Evolutionary conservation across 2,113 vertebrate species (phyloP), one percentile per base, ranked within the genome.

Genomic region (Bothrops jararaca): DNA sequence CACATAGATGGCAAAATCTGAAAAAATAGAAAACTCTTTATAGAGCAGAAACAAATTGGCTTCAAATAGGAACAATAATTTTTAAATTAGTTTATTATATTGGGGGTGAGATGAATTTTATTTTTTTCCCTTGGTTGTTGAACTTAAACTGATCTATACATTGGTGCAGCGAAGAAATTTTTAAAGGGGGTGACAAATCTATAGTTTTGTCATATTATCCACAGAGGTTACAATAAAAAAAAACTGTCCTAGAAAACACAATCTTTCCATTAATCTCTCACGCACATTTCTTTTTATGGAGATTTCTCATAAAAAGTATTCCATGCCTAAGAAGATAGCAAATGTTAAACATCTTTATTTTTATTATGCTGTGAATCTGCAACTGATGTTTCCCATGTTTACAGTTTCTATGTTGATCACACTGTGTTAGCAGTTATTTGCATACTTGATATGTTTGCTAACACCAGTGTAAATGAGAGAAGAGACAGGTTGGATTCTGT

Each of bases 291-390:
- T 29, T 89, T 91, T 91, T 80, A 88, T 90, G 86, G 69, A 69
- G 90, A 7, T 54, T 91, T 95, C 89, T 80, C 58, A 88, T 93
- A 89, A 56, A 90, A 95, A 93, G 89, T 92, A 89, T 56, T 80
- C 90, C 12, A 15, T 52, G 0, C 52, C 54, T 39, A 86, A 50
- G 64, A n/a, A 24, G 34, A 3, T 50, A n/a, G 60, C 50, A 88
- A 5, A 20, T 4, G 18, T 5, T 0, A 50, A 89, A 3, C 39
- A 23, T 80, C 74, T 80, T 80, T 39, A 42, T 80, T 80, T 80
- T 80, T 89, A 29, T 34, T 22, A 89, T 23, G 88, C 88, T 89
- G 20, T 39, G 54, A 39, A 89, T 39, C 89, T 60, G 45, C 53
- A 64, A 58, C 2, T 53, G 86, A 26, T 69, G 42, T 85, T 89